Evolutionary conservation across 2,797 vertebrate genomes (phyloP), one percentile per base, ranked within the genome.

Genomic region (Trichosurus vulpecula): DNA sequence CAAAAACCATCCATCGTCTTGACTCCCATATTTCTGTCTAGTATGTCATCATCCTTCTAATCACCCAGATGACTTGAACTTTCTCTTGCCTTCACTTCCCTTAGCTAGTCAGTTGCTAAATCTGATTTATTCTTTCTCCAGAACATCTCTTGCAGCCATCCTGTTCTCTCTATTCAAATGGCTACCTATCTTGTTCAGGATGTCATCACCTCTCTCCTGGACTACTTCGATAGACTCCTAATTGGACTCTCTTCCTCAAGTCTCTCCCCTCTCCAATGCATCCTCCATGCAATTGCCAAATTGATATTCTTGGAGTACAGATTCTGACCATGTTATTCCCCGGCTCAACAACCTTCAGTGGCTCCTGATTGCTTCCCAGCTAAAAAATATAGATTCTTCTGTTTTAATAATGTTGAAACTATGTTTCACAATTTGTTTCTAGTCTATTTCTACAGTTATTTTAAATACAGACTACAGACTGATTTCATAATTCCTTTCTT

Each of bases 331-430:
- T 74, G 6, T 41, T 74, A 41, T 22, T 25, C 19, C 6, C 0
- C 66, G 19, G 19, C 66, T 81, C n/a, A 47, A 81, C 22, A 47
- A 81, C 4, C 58, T n/a, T 66, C n/a, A 74, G 19, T 74, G n/a
- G 66, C 66, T 74, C 66, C n/a, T 8, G 2, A 41, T 41, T 41
- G 35, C 66, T n/a, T 74, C n/a, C 41, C 11, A 66, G 58, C 35
- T 66, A 35, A 66, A 66, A 66, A 66, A 41, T 41, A 74, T 12
- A 74, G 25, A 74, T 74, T 74, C n/a, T 41, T 22, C 66, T 74
- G 66, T 74, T 74, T 74, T 74, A 74, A 74, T 81, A 81, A 81
- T 81, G 66, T 81, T 81, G 66, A 81, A 81, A 47, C n/a, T 81
- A 41, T 66, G 13, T 81, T 81, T 81, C n/a, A 81, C n/a, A n/a